Base-by-base conservation (phyloP, 2,888 invertebrate genomes). In the Aquatica leii region DNA sequence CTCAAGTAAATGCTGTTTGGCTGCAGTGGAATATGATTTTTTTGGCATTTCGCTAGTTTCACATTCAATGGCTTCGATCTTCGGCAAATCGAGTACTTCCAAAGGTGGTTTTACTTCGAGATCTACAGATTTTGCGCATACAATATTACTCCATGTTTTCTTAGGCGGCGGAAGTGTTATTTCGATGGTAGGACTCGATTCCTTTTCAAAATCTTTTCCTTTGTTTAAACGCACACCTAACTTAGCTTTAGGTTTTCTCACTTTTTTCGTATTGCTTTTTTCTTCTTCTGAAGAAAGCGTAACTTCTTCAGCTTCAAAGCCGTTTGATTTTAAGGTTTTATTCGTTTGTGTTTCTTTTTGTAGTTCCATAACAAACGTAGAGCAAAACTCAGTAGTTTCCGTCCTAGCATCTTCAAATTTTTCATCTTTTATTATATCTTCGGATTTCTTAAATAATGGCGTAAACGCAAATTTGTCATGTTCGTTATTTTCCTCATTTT, bases 111-210 rank as follows among this genome's bases (percentile, higher is more conserved):
- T 55, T 31, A 31, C 3, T 11, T 31, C 49, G 8, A 11, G 18
- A 20, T 34, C 40, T 12, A 15, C n/a, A 5, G 17, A 20, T 46
- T 59, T 59, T 21, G 46, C 9, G 9, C 56, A 51, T 11, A 60
- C 52, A 14, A 66, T 43, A 14, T 48, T 66, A 17, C 85, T 86
- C 86, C 86, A 86, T 11, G 85, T 84, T 76, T 83, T 84, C 20
- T 80, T 78, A 1, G 80, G 69, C 15, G 73, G 81, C 67, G 79
- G 15, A 34, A 68, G 52, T 46, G 62, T 59, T 54, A 69, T 24
- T 49, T 66, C 61, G 4, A 60, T 58, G 5, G 66, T 55, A 18
- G 62, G 54, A 9, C 67, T 65, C 6, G 59, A 52, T 31, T 67
- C 62, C 34, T 69, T 62, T 14, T 69, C 65, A 11, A 48, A 41